phyloP scores from a whole-genome alignment of 2,797 vertebrate species.

The Psittacula derbiana region DNA sequence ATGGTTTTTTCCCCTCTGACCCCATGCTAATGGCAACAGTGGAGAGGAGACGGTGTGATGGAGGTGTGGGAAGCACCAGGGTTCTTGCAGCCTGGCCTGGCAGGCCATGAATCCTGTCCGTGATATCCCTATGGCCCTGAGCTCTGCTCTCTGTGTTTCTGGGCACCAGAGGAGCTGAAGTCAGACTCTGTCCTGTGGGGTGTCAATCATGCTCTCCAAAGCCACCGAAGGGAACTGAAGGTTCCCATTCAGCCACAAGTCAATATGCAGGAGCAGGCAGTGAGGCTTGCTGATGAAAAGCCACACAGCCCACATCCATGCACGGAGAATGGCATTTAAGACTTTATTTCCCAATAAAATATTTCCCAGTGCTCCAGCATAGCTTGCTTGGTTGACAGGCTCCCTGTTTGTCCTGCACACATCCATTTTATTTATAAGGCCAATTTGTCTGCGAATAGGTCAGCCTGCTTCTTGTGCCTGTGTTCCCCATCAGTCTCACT shows the following conservation, averaged over 20 bases:
- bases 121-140: not conserved
- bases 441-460: conserved; percentile 7
- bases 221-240: not conserved
- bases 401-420: not conserved
- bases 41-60: not conserved
- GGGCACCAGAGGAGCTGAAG: not conserved
- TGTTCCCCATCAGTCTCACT: not conserved
- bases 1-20: not conserved
- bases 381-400: not conserved
- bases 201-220: not conserved
- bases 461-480: not conserved
- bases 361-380: not conserved
- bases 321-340: conserved; percentile 22
- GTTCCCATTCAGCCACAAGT: not conserved
- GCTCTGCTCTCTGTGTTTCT: not conserved
- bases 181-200: not conserved
- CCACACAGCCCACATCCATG: not conserved
- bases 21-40: not conserved
- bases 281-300: not conserved
- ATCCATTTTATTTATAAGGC: conserved; percentile 16
- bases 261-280: not conserved
- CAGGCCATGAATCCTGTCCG: not conserved
- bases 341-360: conserved; percentile 38
- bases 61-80: not conserved
- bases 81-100: not conserved